These are phyloP conservation scores for Troilus luridus DNA, from an alignment of 2,888 invertebrate genomes.

Conservation along the genomic window DNA sequence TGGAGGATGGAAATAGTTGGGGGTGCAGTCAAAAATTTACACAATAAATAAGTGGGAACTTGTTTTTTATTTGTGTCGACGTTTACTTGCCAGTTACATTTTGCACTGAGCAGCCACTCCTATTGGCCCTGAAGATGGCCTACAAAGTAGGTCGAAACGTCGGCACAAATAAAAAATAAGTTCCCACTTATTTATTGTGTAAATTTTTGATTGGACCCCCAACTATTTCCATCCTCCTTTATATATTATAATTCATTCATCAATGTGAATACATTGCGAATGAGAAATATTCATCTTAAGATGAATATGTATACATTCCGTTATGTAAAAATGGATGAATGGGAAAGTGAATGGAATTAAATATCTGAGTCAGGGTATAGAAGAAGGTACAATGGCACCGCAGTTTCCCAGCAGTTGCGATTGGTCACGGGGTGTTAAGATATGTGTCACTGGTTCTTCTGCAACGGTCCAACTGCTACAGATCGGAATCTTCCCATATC, in stretches of 20 bases:
- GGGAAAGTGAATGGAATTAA: not conserved
- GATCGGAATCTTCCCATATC: not conserved
- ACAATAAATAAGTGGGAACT: too few species aligned
- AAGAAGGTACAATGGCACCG: not conserved
- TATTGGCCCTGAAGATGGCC: too few species aligned
- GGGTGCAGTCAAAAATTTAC: too few species aligned
- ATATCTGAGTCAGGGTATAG: not conserved
- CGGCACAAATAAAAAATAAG: too few species aligned
- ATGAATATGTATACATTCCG: not conserved
- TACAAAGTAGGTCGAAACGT: too few species aligned
- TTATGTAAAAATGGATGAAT: not conserved
- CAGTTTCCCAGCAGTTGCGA: not conserved
- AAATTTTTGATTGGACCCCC: too few species aligned
- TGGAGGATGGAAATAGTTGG: too few species aligned
- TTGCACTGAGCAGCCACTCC: too few species aligned
- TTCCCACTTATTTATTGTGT: too few species aligned
- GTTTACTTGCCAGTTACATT: too few species aligned
- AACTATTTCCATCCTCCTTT: too few species aligned
- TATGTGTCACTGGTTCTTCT: not conserved
- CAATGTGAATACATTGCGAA: not conserved
- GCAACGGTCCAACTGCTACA: not conserved
- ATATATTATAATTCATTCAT: not conserved
- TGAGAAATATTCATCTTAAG: not conserved
- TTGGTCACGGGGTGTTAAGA: not conserved
- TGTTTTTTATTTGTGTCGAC: too few species aligned